Conservation (phyloP, 2,113 vertebrate genomes). For the Castor canadensis region DNA sequence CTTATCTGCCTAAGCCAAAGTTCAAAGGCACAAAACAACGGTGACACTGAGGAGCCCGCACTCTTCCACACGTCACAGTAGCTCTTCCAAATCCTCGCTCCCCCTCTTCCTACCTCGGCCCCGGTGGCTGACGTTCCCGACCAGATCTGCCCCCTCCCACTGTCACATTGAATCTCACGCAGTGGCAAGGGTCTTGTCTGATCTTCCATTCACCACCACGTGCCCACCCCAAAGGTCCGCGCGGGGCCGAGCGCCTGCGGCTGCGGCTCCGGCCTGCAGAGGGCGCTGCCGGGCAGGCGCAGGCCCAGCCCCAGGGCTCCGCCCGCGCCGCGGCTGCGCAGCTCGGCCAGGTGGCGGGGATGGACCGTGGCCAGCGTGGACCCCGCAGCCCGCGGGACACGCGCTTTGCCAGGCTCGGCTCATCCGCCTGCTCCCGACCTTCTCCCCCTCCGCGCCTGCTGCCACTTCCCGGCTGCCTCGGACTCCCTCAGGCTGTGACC, state of each 20-base stretch:
- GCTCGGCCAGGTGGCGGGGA: rapidly evolving
- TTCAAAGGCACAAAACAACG: neutral
- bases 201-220: neutral
- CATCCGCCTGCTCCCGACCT: too few relatives aligned
- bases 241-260: rapidly evolving
- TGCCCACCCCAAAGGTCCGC: neutral
- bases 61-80: neutral
- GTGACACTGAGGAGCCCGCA: neutral
- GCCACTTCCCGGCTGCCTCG: too few relatives aligned
- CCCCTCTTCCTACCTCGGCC: neutral
- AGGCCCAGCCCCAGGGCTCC: neutral
- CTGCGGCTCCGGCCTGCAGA: slow-evolving; percentile 18
- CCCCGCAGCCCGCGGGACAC: too few relatives aligned
- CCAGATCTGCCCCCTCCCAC: neutral
- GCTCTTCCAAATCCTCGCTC: neutral
- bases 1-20: too few relatives aligned
- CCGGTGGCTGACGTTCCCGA: neutral
- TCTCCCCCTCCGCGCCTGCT: too few relatives aligned
- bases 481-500: too few relatives aligned
- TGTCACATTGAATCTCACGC: neutral
- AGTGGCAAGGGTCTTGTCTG: rapidly evolving
- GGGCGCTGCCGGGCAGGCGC: slow-evolving; percentile 15
- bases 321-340: neutral
- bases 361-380: too few relatives aligned
- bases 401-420: neutral